Conservation (phyloP, 2,888 invertebrate species). For the Athalia circularis region DNA sequence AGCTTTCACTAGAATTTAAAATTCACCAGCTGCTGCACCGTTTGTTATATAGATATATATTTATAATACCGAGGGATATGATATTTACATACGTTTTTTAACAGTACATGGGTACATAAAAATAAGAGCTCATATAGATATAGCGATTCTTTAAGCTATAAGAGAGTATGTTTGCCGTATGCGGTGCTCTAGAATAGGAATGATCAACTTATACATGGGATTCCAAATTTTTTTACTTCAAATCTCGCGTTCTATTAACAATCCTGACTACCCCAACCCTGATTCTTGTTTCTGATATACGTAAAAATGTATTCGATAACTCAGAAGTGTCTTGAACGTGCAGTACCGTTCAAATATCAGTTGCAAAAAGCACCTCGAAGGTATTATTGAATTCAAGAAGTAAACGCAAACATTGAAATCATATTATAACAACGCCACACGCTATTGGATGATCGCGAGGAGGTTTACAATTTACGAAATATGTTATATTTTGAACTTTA, state of each 20-base stretch:
- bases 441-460: too few relatives aligned
- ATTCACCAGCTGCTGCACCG: constrained; percentile 24
- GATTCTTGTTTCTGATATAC: not conserved
- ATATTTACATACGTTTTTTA: not conserved
- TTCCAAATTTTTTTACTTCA: not conserved
- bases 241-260: constrained; percentile 1
- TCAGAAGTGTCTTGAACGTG: constrained; percentile 24
- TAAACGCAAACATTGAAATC: constrained; percentile 3
- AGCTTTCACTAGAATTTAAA: constrained; percentile 28
- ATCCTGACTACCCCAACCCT: not conserved
- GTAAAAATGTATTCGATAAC: constrained; percentile 28
- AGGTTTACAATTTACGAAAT: too few relatives aligned
- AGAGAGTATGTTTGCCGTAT: constrained; percentile 1
- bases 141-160: constrained; percentile 17
- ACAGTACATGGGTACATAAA: not conserved
- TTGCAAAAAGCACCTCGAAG: constrained; percentile 13
- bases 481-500: too few relatives aligned
- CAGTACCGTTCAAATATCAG: not conserved
- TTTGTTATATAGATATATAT: too few relatives aligned
- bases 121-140: not conserved
- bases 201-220: not conserved
- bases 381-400: constrained; percentile 20
- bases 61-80: constrained; percentile 12
- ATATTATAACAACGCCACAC: not conserved
- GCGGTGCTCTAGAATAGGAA: not conserved